Evolutionary conservation across 1,140 invertebrate genomes (phyloP).

Genomic region (Rhopalosiphum maidis): DNA sequence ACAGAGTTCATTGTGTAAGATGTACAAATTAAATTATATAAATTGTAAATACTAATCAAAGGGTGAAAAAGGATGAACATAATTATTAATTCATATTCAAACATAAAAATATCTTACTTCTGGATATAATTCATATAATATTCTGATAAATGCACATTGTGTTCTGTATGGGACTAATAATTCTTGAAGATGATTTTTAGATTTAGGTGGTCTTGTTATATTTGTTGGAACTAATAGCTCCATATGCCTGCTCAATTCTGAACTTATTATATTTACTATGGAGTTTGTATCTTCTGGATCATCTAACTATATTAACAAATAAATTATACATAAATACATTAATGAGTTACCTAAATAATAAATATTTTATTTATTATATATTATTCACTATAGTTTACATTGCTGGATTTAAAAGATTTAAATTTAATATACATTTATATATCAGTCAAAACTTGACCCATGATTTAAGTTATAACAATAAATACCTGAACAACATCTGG

Average conservation of each 20-base stretch:
- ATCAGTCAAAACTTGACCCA: not conserved
- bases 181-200: not conserved
- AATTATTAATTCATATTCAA: not conserved
- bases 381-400: no score
- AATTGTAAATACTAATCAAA: not conserved
- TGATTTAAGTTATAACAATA: not conserved
- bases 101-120: not conserved
- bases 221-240: slow-evolving; percentile 24
- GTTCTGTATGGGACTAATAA: slow-evolving; percentile 13
- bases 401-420: no score
- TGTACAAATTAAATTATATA: no score
- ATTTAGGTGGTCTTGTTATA: slow-evolving; percentile 31
- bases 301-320: slow-evolving; percentile 9
- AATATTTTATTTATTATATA: not conserved
- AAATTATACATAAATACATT: not conserved
- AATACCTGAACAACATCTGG: slow-evolving; percentile 35
- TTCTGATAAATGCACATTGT: slow-evolving; percentile 51
- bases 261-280: slow-evolving; percentile 35
- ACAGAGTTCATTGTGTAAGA: no score
- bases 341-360: no score
- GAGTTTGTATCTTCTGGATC: slow-evolving; percentile 32
- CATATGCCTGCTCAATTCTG: slow-evolving; percentile 34
- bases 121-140: slow-evolving; percentile 39
- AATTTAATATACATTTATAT: not conserved
- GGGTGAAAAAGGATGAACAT: not conserved